phyloP scores from a whole-genome alignment of 2,797 vertebrate species.

The Sebastolobus altivelis region DNA sequence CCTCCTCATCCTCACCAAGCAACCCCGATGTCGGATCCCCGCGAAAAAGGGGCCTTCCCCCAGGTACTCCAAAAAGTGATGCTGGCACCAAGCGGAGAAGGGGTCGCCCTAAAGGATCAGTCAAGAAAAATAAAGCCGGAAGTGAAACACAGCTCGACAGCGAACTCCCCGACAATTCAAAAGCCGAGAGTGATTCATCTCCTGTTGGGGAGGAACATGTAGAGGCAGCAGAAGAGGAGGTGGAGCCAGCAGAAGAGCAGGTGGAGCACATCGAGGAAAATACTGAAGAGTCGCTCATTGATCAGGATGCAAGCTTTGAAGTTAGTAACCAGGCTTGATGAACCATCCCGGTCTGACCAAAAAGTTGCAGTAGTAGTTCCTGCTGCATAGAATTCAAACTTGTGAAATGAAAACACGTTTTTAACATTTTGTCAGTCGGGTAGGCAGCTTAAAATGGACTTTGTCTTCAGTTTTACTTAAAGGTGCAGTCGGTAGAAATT shows the following conservation, averaged over 20 bases:
- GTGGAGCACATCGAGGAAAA: not conserved
- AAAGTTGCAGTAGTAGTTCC: conserved; percentile 54
- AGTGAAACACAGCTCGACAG: conserved; percentile 9
- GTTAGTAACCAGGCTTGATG: conserved; percentile 56
- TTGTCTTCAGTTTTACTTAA: not conserved
- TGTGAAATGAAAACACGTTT: conserved; percentile 55
- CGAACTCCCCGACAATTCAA: conserved; percentile 46
- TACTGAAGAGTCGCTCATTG: conserved; percentile 16
- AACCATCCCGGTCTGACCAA: conserved; percentile 39
- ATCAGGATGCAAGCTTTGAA: conserved; percentile 41
- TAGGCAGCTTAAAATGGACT: conserved; percentile 20
- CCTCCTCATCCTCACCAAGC: not conserved
- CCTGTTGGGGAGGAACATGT: not conserved
- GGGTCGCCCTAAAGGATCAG: conserved; percentile 79
- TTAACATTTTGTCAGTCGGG: conserved; percentile 61
- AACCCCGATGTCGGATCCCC: conserved; percentile 13
- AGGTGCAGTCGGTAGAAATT: no score
- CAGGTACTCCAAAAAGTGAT: conserved; percentile 36
- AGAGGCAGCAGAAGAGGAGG: conserved; percentile 7
- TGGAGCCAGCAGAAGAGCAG: not conserved
- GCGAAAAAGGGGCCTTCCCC: conserved; percentile 72
- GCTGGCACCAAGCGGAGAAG: conserved; percentile 59
- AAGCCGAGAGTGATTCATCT: not conserved
- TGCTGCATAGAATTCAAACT: conserved; percentile 51
- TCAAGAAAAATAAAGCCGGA: conserved; percentile 59